These are phyloP conservation scores for Syngnathus scovelli DNA, from an alignment of 2,113 vertebrate species.

Conservation along the genomic window DNA sequence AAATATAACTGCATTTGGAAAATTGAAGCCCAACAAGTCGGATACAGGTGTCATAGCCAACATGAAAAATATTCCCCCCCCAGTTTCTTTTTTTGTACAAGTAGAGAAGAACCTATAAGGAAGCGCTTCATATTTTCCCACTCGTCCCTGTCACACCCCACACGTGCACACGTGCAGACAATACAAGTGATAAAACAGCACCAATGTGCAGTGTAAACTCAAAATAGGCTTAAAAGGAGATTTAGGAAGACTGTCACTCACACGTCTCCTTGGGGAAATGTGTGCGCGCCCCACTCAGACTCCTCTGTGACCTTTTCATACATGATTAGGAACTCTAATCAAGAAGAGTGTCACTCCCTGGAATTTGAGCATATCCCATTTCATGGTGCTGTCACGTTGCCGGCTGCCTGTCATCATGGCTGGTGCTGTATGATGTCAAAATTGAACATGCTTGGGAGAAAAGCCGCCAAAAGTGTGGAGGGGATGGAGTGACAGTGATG, in stretches of 20 bases:
- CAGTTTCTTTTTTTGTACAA: background rate
- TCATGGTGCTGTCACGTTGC: conserved; percentile 43
- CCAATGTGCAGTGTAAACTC: conserved; percentile 30
- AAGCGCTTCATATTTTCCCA: background rate
- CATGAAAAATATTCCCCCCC: background rate
- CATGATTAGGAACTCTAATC: conserved; percentile 55
- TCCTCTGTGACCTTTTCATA: conserved; percentile 52
- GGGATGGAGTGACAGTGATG: conserved; percentile 38
- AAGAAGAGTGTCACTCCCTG: conserved; percentile 33
- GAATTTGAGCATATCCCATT: conserved; percentile 42
- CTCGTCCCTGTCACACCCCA: background rate
- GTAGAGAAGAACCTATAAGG: background rate
- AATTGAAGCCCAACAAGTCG: conserved; percentile 40
- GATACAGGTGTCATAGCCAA: conserved; percentile 16
- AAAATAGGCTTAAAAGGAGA: conserved; percentile 51
- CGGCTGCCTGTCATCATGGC: conserved; percentile 28
- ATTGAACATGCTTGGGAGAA: conserved; percentile 14
- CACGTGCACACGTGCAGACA: background rate
- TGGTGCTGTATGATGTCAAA: conserved; percentile 22
- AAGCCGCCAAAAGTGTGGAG: conserved; percentile 13
- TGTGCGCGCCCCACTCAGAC: conserved; percentile 8
- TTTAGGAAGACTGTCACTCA: conserved; percentile 48
- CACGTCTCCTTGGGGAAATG: conserved; percentile 26
- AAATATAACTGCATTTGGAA: background rate
- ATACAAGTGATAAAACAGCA: conserved; percentile 18